A percentile compares a stretch with the other conserved stretches of the same genome.
Evolutionary conservation across 2,113 vertebrate species (phyloP).

Genomic region (Dicerorhinus sumatrensis): DNA sequence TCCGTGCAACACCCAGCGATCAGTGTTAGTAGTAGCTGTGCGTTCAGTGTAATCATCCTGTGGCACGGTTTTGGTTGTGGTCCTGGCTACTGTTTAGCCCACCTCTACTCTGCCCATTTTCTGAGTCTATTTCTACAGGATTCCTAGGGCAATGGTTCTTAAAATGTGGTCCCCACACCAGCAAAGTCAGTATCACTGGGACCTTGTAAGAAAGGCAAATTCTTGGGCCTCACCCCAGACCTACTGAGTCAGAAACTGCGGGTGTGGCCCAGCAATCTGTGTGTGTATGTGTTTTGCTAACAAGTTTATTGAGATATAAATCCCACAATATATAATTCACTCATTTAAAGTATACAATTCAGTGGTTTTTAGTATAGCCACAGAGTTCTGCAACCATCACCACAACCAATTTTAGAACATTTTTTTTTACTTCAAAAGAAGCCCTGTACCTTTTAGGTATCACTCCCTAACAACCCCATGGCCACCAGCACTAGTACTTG

Average conservation of each 20-base stretch:
- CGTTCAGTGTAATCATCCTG: neutral
- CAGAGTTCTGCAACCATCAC: neutral
- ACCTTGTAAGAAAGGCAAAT: neutral
- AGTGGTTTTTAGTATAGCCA: neutral
- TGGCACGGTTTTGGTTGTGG: neutral
- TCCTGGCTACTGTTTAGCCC: neutral
- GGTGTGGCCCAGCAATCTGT: neutral
- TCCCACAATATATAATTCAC: neutral
- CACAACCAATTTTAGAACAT: neutral
- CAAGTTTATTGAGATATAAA: neutral
- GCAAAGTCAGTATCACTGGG: neutral
- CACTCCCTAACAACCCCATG: neutral
- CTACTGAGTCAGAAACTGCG: neutral
- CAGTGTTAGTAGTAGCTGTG: accelerated
- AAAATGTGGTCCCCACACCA: neutral
- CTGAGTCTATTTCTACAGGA: neutral
- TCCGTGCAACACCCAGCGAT: neutral
- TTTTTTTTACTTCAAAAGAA: neutral
- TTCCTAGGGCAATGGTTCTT: neutral
- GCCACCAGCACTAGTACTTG: neutral
- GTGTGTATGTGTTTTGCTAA: neutral
- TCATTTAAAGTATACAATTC: neutral
- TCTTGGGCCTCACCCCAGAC: neutral
- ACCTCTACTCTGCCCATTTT: neutral
- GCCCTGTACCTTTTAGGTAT: neutral